Base-by-base conservation (phyloP, 2,113 vertebrate species). In the Hassar affinis region DNA sequence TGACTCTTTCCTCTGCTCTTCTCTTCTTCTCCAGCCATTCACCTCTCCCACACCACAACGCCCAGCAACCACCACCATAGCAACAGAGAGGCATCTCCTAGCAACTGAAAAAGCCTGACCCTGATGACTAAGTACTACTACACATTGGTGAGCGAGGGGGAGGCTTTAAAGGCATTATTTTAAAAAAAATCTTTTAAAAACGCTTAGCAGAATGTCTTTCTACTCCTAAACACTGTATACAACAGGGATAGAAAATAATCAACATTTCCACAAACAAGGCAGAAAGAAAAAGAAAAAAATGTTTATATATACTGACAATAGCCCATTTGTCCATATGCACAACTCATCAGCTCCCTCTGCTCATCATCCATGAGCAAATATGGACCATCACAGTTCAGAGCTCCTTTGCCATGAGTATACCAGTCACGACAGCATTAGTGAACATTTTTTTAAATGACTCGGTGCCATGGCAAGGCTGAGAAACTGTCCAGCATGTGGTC, bases 81-180 rank as follows among this genome's bases (percentile, higher is more conserved):
- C 93, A 94, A 95, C 93, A 88, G 87, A 85, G 91, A 91, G 88
- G 90, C 92, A 94, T 95, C 93, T 92, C 93, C 92, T 94, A 94
- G 94, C 94, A 95, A 95, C 94, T 78, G 93, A 90, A 89, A 85
- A 92, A 91, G 90, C 88, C 88, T 92, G 90, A 91, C 91, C 91
- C 92, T 92, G 79, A 69, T 69, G 84, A 90, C 85, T 89, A 89
- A 86, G 75, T 85, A 86, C 79, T 42, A 87, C 80, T 83, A 83
- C 74, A 77, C 18, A 38, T 25, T 52, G 89, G 84, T 81, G 88
- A 49, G 47, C 10, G 9, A 10, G 47, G 47, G 38, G 38, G 38
- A 42, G 38, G 38, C 38, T 42, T 42, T 42, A 42, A 42, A 42
- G 38, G 38, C 38, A 42, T 42, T 42, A 42, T 42, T 42, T 42